Evolutionary conservation across 1,140 invertebrate species (phyloP).

Genomic region (Ladona fulva): DNA sequence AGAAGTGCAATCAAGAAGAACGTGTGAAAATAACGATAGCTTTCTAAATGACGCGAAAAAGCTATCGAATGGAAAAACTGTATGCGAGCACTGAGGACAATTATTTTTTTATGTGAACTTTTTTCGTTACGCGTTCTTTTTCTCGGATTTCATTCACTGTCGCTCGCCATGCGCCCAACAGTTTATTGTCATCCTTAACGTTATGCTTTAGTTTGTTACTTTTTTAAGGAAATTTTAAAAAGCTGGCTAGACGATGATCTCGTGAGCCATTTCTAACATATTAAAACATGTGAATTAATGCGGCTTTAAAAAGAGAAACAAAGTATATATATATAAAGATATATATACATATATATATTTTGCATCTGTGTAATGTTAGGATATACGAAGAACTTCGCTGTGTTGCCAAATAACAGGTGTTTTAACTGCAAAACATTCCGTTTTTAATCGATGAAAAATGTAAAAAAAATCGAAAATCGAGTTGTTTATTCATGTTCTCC

Average conservation of each 20-base stretch:
- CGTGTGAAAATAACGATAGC: not conserved
- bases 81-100: not conserved
- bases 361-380: not conserved
- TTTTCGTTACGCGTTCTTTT: not conserved
- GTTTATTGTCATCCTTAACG: not conserved
- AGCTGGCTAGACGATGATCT: not conserved
- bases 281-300: not conserved
- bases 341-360: not conserved
- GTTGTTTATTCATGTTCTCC: not conserved
- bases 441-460: not conserved
- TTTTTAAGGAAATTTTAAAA: not conserved
- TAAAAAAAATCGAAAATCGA: not conserved
- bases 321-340: not conserved
- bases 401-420: conserved; percentile 9
- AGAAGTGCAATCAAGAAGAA: not conserved
- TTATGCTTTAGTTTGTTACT: not conserved
- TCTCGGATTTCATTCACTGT: not conserved
- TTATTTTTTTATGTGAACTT: conserved; percentile 2
- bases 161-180: not conserved
- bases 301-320: not conserved
- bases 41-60: not conserved
- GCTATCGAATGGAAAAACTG: not conserved
- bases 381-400: conserved; percentile 4
- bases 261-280: not conserved
- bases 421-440: conserved; percentile 9